These are phyloP conservation scores for Epirrhoe tristata DNA, from an alignment of 2,888 invertebrate genomes.

Conservation along the genomic window DNA sequence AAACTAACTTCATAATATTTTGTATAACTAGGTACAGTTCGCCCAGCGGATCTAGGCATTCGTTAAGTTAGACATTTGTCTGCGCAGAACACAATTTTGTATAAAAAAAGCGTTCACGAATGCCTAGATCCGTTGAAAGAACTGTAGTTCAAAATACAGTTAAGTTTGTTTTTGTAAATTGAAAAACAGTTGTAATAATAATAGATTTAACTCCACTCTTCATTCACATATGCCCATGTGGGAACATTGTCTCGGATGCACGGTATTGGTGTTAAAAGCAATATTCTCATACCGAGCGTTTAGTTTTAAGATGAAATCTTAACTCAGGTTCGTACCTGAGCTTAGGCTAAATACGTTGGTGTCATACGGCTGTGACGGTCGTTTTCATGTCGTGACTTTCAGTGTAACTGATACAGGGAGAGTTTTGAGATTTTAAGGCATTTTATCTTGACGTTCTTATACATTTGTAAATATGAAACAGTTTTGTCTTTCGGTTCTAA, in stretches of 20 bases:
- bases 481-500: not conserved
- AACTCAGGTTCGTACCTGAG: constrained; percentile 26
- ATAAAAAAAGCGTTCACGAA: no score
- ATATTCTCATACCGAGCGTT: constrained; percentile 31
- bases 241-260: constrained; percentile 26
- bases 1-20: no score
- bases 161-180: constrained; percentile 5
- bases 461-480: not conserved
- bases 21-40: no score
- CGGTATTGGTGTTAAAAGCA: constrained; percentile 23
- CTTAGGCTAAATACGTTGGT: constrained; percentile 26
- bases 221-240: constrained; percentile 21
- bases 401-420: constrained; percentile 20
- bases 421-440: not conserved
- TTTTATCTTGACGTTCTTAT: not conserved
- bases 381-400: not conserved
- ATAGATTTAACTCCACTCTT: constrained; percentile 31
- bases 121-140: no score
- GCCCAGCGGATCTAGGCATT: no score
- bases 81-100: no score
- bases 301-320: constrained; percentile 25
- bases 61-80: no score
- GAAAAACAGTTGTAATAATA: constrained; percentile 11
- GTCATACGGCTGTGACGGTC: constrained; percentile 18
- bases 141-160: not conserved